Evolutionary conservation across 2,797 vertebrate genomes (phyloP), one percentile per base, ranked within the genome.

Genomic region (Urophycis tenuis): DNA sequence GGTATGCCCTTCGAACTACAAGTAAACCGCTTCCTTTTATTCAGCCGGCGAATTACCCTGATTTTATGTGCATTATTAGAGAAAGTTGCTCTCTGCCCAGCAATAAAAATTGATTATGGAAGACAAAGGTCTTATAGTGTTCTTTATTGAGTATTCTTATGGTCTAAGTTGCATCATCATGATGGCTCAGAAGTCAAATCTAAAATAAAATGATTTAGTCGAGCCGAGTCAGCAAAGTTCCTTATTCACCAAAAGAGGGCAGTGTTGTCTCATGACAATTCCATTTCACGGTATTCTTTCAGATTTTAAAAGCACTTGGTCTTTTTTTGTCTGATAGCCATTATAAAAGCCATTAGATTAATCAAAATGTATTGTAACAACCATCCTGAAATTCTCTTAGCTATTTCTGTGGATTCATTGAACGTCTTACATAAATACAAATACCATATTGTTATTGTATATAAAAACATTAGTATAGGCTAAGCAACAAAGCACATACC

Each of bases 61-160:
- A 79, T 83, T 90, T 90, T 91, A 90, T 87, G 84, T 83, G 72
- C 33, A 34, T 78, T 79, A 81, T 76, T 75, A 83, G 71, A 39
- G 45, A 77, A 36, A 81, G 35, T 45, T 80, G 41, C 81, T 82
- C 86, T 86, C 81, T 83, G 9, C 33, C 22, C 78, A 71, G 83
- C 82, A 79, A 74, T 90, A 91, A 91, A 89, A 85, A 6, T 12
- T 17, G 69, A 71, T 71, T 33, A 71, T 30, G 32, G 69, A 22
- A 71, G 30, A 31, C 69, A 33, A 71, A 71, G 69, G 69, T 33
- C 32, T 33, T 33, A 71, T 9, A 64, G 78, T 32, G 78, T 74
- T 76, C 72, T 72, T 86, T 71, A 84, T 30, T 75, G 25, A 78
- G 15, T 25, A 25, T 88, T 80, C 83, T 85, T 75, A 45, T 72